A percentile compares a stretch with the other conserved stretches of the same genome.
These are phyloP conservation scores for Serripes groenlandicus DNA, from an alignment of 2,888 invertebrate species.

Conservation along the genomic window DNA sequence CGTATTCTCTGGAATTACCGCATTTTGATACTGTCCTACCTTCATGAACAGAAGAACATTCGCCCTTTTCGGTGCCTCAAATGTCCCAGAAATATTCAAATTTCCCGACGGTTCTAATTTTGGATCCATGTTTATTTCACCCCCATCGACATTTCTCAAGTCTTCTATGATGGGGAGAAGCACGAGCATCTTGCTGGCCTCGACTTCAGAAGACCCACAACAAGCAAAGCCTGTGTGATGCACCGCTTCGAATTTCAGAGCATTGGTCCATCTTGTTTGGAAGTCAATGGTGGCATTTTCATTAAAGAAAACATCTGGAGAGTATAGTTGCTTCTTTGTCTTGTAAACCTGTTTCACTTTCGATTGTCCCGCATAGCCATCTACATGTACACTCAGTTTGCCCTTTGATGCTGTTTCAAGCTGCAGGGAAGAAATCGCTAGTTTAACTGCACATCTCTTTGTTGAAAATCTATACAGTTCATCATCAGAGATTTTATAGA, in stretches of 20 bases:
- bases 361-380: not conserved
- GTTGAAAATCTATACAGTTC: conserved; percentile 71
- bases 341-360: no score
- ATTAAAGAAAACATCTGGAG: no score
- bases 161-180: conserved; percentile 8
- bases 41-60: conserved; percentile 33
- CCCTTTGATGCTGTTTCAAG: not conserved
- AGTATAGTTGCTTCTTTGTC: no score
- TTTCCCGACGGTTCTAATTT: not conserved
- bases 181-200: conserved; percentile 37
- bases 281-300: conserved; percentile 9
- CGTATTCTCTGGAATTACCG: conserved; percentile 56
- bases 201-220: conserved; percentile 2
- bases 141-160: conserved; percentile 7
- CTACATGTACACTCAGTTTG: not conserved
- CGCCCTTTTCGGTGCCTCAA: conserved; percentile 31
- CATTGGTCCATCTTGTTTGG: conserved; percentile 18
- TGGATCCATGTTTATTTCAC: not conserved
- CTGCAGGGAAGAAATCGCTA: conserved; percentile 33
- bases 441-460: conserved; percentile 59
- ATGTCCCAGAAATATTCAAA: conserved; percentile 36
- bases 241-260: not conserved
- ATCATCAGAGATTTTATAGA: conserved; percentile 82
- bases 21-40: conserved; percentile 40
- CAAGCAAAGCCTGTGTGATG: conserved; percentile 17